Base-by-base conservation (phyloP, 2,113 vertebrate genomes). In the Dinomys branickii region DNA sequence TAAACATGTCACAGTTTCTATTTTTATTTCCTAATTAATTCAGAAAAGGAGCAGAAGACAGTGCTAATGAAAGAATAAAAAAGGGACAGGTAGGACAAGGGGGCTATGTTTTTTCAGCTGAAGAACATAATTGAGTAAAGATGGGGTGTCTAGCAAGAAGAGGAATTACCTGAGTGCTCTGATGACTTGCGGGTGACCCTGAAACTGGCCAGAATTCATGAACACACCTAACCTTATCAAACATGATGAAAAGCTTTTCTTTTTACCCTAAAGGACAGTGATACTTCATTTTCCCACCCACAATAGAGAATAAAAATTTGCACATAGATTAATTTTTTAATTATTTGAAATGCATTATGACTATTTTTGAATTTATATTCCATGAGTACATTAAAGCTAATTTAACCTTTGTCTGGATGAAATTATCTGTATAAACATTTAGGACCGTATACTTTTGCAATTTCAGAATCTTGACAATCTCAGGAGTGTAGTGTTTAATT, bases 11-110 rank as follows among this genome's bases (percentile, higher is more conserved):
- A 96, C 92, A 56, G 44, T 47, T 96, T 95, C 97, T 97, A 96
- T 97, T 98, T 97, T 95, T 97, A 96, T 96, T 98, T 96, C 90
- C 92, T 95, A 96, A 97, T 98, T 96, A 97, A 98, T 98, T 95
- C 96, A 28, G 91, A 95, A 95, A 96, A 97, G 92, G 90, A 96
- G 52, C 94, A 91, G 85, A 82, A 97, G 94, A 91, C 30, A 2
- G 54, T 33, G 73, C 82, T 89, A 89, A 91, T 90, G 90, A 95
- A 58, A 92, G 93, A 52, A 58, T 65, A 87, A 67, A n/a, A 84
- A 84, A 56, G 69, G 38, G 65, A 56, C 61, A 82, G 90, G 85
- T 73, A 52, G 81, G 71, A 26, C 9, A 0, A 35, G 67, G 54
- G 41, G 35, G 80, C 94, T 73, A 73, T 87, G 78, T 58, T 59